Base-by-base conservation (phyloP, 2,888 invertebrate genomes). In the Nemotelus pantherinus region DNA sequence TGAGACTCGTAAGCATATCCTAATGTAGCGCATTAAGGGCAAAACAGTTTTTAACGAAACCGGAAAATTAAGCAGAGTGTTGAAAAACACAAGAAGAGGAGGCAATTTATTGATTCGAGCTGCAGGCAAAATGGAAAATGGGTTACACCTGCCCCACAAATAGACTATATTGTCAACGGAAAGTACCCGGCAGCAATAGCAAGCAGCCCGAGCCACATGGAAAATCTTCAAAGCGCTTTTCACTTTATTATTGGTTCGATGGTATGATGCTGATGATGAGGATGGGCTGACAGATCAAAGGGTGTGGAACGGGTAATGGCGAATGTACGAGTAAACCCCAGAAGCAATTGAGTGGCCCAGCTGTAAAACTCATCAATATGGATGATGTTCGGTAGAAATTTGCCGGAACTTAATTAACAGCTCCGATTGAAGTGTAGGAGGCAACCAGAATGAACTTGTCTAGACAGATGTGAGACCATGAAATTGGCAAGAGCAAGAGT, bases 381-480 rank as follows among this genome's bases (percentile, higher is more conserved):
- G 74, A 47, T 41, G 48, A 74, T 63, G 50, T 45, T 48, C 60
- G 60, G 63, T 74, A 74, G 74, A 60, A 74, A 74, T 74, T 74
- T 63, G 63, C 74, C 74, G 74, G 74, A 74, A 74, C 74, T 74
- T 74, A 74, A 74, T 74, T 74, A 74, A 60, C 74, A 74, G 74
- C 74, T 72, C 39, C 39, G 57, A 41, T 25, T 25, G 25, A 25
- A 25, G 25, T 25, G 72, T 39, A 3, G 9, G 48, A 41, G 4
- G 74, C 48, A 50, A 48, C 50, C 9, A 74, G 63, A 74, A 74
- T 74, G 65, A 76, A 76, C 65, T 76, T 65, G 64, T 76, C 76
- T 76, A 76, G 76, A 76, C 76, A 44, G 74, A 74, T 74, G 74
- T 74, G 74, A 74, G 74, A 74, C 74, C 74, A 41, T 74, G 74